These are phyloP conservation scores for Rhinella marina DNA, from an alignment of 2,797 vertebrate species.

Conservation along the genomic window DNA sequence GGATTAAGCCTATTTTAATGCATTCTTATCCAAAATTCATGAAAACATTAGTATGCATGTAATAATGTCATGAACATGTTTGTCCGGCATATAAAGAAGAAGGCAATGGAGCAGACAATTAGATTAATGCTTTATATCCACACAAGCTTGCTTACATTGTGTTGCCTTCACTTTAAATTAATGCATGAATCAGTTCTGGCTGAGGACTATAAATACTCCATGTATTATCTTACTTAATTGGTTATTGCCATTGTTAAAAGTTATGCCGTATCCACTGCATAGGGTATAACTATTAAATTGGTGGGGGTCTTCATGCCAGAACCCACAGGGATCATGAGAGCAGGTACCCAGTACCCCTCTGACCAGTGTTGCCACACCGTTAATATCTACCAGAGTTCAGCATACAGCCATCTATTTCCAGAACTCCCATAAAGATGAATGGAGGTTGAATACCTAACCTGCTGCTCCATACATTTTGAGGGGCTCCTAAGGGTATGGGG, in stretches of 20 bases:
- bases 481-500: too few species aligned
- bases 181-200: neutral
- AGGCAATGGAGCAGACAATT: constrained; percentile 6
- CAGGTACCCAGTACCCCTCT: too few species aligned
- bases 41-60: constrained; percentile 8
- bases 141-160: neutral
- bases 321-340: too few species aligned
- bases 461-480: too few species aligned
- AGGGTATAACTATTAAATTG: too few species aligned
- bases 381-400: too few species aligned
- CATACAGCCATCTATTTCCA: too few species aligned
- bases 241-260: neutral
- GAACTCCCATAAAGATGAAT: too few species aligned
- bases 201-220: neutral
- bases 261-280: too few species aligned
- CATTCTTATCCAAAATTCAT: constrained; percentile 5
- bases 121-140: neutral
- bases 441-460: too few species aligned
- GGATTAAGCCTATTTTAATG: neutral
- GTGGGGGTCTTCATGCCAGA: too few species aligned
- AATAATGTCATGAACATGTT: neutral
- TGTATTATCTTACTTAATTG: neutral
- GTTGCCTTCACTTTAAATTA: constrained; percentile 7
- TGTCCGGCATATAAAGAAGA: neutral
- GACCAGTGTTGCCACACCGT: too few species aligned